These are phyloP conservation scores for Boloria selene DNA, from an alignment of 2,888 invertebrate species.

Conservation along the genomic window DNA sequence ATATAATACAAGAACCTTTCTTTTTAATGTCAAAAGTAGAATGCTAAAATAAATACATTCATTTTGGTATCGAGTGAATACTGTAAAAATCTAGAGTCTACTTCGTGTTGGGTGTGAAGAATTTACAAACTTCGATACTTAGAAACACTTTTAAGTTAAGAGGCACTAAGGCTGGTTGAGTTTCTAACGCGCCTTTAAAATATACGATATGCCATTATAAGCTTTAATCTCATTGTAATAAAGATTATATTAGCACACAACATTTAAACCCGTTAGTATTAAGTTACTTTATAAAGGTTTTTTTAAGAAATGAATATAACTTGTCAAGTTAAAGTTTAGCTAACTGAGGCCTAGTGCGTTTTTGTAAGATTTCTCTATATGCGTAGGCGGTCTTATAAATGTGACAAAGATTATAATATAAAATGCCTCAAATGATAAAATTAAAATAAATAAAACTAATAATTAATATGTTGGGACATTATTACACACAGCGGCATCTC, in stretches of 20 bases:
- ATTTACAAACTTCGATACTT: constrained; percentile 30
- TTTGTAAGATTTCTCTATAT: too few species aligned
- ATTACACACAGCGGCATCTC: too few species aligned
- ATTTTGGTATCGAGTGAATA: constrained; percentile 4
- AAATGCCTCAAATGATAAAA: too few species aligned
- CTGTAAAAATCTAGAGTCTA: constrained; percentile 10
- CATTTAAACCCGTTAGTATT: neutral
- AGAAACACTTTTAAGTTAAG: constrained; percentile 31
- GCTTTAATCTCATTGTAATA: neutral
- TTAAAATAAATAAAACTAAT: too few species aligned
- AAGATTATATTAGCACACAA: constrained; percentile 1
- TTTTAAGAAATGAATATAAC: constrained; percentile 22
- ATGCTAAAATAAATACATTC: constrained; percentile 2
- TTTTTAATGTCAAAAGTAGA: too few species aligned
- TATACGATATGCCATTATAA: neutral
- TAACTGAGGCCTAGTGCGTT: too few species aligned
- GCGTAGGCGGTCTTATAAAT: too few species aligned
- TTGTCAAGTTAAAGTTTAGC: constrained; percentile 18
- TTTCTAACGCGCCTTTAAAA: constrained; percentile 18
- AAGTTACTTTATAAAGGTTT: constrained; percentile 22
- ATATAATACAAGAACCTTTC: too few species aligned
- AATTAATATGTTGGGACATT: too few species aligned
- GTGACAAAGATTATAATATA: too few species aligned
- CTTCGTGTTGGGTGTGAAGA: constrained; percentile 22
- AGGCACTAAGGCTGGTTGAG: constrained; percentile 23